phyloP scores from a whole-genome alignment of 2,888 invertebrate genomes.

The Drosophila diplacantha region DNA sequence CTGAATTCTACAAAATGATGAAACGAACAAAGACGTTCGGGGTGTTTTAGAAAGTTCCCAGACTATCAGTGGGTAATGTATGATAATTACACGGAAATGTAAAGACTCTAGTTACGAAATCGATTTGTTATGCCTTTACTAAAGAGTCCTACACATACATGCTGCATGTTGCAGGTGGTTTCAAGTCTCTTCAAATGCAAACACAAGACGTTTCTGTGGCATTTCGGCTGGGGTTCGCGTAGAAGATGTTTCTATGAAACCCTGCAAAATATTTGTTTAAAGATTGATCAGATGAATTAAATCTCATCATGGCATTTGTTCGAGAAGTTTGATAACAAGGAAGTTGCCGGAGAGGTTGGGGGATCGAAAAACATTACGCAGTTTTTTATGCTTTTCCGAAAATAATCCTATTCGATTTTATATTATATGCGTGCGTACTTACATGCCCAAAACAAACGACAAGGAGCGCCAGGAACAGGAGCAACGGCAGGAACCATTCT shows the following conservation, averaged over 20 bases:
- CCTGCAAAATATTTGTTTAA: background rate
- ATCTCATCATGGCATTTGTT: background rate
- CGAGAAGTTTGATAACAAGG: background rate
- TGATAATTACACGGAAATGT: background rate
- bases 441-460: constrained; percentile 4
- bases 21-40: background rate
- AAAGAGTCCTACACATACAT: background rate
- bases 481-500: background rate
- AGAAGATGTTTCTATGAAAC: constrained; percentile 7
- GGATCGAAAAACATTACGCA: background rate
- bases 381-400: background rate
- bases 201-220: background rate
- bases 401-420: no score
- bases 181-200: background rate
- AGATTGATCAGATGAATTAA: background rate
- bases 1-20: background rate
- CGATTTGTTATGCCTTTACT: background rate
- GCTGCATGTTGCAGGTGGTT: background rate
- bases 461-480: background rate
- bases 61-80: background rate
- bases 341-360: no score
- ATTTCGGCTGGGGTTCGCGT: background rate
- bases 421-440: background rate
- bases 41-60: background rate
- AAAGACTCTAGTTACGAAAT: background rate